Evolutionary conservation across 2,888 invertebrate species (phyloP).

Genomic region (Dusona sp.): DNA sequence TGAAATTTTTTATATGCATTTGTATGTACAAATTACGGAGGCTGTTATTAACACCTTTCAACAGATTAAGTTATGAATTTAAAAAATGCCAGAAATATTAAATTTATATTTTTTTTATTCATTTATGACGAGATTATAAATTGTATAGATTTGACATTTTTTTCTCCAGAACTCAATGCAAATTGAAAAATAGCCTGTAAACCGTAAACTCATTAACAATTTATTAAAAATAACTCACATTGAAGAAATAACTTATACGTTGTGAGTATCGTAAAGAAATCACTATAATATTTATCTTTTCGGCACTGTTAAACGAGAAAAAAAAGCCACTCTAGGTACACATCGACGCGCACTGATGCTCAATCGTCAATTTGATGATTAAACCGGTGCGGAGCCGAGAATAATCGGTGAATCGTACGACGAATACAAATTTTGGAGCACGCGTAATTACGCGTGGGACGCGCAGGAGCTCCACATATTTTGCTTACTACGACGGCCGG

Average conservation of each 20-base stretch:
- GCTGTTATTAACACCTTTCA: background rate
- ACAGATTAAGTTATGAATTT: background rate
- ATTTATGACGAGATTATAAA: background rate
- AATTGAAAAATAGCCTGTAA: background rate
- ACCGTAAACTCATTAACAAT: background rate
- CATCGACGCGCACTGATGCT: background rate
- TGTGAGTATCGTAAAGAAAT: background rate
- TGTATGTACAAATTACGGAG: background rate
- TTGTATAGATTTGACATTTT: background rate
- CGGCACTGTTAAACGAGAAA: background rate
- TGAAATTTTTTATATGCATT: background rate
- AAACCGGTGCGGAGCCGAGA: background rate
- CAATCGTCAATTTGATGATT: background rate
- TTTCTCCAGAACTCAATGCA: background rate
- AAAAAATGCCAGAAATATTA: background rate
- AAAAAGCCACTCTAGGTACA: background rate
- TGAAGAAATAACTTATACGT: background rate
- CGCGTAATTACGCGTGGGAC: background rate
- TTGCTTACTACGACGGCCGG: background rate
- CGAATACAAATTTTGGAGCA: background rate
- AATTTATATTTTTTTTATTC: background rate
- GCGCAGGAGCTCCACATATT: background rate
- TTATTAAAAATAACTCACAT: background rate
- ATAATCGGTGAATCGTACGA: background rate
- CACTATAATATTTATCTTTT: background rate